Base-by-base conservation (phyloP, 2,888 invertebrate species). In the Scrobipalpa atriplicella region DNA sequence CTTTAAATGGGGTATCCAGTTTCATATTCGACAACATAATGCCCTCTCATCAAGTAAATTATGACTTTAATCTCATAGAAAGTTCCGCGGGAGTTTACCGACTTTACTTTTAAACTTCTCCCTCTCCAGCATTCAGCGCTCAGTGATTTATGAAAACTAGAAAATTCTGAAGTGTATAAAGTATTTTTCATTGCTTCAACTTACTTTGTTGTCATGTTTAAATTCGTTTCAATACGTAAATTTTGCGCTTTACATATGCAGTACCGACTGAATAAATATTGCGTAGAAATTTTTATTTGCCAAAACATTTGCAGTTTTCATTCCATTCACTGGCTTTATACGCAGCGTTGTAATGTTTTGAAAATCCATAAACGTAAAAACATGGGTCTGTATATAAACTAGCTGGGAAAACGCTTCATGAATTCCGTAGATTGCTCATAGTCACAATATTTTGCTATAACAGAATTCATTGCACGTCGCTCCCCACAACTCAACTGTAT, bases 101-200 rank as follows among this genome's bases (percentile, higher is more conserved):
- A 86, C 82, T 85, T 87, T 84, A 85, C 85, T 87, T 89, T 83
- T 80, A 83, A 90, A 90, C 82, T 89, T 88, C 77, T 80, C 79
- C 81, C 73, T 80, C 80, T 74, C 80, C 78, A 79, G 80, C 82
- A 84, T 89, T 89, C 86, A 86, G 76, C 82, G 84, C 83, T 81
- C 76, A 75, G 82, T 89, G 87, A 90, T 90, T 91, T 90, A 89
- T 89, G 84, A 83, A 89, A 88, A 87, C 87, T 90, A 86, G 84
- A 85, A 82, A 85, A 84, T 85, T 85, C 78, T 84, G 76, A 84
- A 85, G 78, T 74, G 78, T 82, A 79, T 82, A 82, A 83, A 83
- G 82, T 83, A 84, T 85, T 84, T 85, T 85, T 83, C 82, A 81
- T 83, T 81, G 79, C 79, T 80, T 77, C 74, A 74, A 75, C 76